Percentiles rank a stretch among this genome's conserved stretches.
Evolutionary conservation across 2,888 invertebrate species (phyloP).

Genomic region (Zelleria hepariella): DNA sequence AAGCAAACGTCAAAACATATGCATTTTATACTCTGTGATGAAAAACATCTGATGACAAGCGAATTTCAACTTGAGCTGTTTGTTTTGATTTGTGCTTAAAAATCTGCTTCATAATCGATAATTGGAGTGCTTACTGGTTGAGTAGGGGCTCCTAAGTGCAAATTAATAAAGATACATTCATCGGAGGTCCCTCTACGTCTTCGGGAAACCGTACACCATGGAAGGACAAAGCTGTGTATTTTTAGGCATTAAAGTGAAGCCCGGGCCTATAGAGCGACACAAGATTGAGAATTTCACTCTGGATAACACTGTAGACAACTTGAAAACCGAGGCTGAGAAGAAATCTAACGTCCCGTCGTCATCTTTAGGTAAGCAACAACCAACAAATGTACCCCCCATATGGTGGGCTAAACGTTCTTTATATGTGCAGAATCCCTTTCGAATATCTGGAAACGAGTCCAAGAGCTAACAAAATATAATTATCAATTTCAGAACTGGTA

Average conservation of each 20-base stretch:
- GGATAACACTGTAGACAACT: conserved; percentile 71
- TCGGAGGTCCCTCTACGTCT: not conserved
- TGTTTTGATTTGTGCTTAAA: not conserved
- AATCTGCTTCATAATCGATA: not conserved
- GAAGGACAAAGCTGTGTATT: conserved; percentile 46
- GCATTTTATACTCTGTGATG: not conserved
- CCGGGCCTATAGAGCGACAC: conserved; percentile 54
- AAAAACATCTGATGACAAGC: not conserved
- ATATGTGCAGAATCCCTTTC: no score
- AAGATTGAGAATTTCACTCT: conserved; percentile 73
- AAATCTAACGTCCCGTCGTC: conserved; percentile 69
- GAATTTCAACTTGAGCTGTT: not conserved
- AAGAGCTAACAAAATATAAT: not conserved
- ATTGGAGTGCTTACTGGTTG: no score
- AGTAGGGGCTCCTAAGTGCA: not conserved
- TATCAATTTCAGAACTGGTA: conserved; percentile 71
- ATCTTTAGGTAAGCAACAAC: conserved; percentile 59
- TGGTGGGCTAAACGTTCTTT: no score
- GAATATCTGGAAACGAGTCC: no score
- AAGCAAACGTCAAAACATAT: not conserved
- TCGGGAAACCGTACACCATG: conserved; percentile 20
- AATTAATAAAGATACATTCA: not conserved
- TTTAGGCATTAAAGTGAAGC: conserved; percentile 59
- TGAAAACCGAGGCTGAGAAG: conserved; percentile 72
- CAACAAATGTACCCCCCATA: not conserved